Evolutionary conservation across 2,113 vertebrate genomes (phyloP), one percentile per base, ranked within the genome.

Genomic region (Cygnus buccinator): DNA sequence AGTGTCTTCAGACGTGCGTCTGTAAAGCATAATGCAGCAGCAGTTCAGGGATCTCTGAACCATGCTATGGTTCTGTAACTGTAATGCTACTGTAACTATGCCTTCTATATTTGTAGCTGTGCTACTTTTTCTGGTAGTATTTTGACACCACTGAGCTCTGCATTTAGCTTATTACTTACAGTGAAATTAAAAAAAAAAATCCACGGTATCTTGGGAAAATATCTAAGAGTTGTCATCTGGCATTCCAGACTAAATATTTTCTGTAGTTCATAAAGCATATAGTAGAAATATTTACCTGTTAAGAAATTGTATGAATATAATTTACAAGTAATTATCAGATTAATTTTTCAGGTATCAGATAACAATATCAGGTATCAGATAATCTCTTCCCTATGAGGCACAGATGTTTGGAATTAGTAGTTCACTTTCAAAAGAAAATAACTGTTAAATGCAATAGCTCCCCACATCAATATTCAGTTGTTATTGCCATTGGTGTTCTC

Each of bases 261-360:
- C 73, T 13, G 14, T 23, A 10, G 19, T 63, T 90, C 20, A 7
- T 55, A 73, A 92, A 31, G 16, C 41, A 26, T 54, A 35, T 58
- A 70, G 78, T 20, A 54, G 44, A 94, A 95, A 86, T 83, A 86
- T 52, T 94, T 81, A 66, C 67, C 76, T 81, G 59, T 63, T 72
- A 86, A 72, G 58, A 76, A 95, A 72, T 35, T 15, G 28, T 70
- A 81, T 39, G 55, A 83, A 72, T 63, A 39, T 33, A 44, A 54
- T 86, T 75, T 62, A 57, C 46, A 91, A 76, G 31, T 63, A 54
- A 52, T 63, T 67, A 73, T 50, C 71, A 50, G 66, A 68, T 87
- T 75, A 75, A 41, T 87, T 93, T 93, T 94, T 87, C 67, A 79
- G 57, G 23, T 89, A 76, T 95, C 83, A 48, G 80, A 83, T 93